A percentile compares a stretch with the other conserved stretches of the same genome.
phyloP scores from a whole-genome alignment of 64 coral and sea anemone genomes.

The Porites australiensis region DNA sequence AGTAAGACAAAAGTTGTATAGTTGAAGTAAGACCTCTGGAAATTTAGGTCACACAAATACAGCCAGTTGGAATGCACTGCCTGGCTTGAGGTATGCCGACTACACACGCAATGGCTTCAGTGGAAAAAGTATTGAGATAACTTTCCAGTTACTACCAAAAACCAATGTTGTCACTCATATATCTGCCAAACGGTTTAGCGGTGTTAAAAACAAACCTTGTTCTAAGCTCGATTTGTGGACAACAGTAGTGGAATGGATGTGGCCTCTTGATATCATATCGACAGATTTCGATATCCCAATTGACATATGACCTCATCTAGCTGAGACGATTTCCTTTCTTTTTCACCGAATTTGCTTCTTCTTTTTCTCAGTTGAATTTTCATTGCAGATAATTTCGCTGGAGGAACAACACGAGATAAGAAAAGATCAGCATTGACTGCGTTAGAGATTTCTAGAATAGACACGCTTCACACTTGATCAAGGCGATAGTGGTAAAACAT shows the following conservation, averaged over 20 bases:
- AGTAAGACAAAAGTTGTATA: too few species aligned
- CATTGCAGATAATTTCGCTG: too few species aligned
- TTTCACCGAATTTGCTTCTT: not conserved
- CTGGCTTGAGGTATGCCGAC: not conserved
- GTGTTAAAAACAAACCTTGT: too few species aligned
- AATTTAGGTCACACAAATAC: not conserved
- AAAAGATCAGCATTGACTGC: too few species aligned
- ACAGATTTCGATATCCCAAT: not conserved
- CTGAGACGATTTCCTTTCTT: not conserved
- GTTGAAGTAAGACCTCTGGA: not conserved
- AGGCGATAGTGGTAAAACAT: not conserved
- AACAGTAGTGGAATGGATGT: not conserved
- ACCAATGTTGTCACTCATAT: not conserved
- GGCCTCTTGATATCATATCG: not conserved
- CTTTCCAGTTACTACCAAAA: not conserved
- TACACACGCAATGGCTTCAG: slow-evolving; percentile 6
- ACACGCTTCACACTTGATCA: too few species aligned
- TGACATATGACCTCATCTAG: slow-evolving; percentile 15
- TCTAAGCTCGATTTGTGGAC: not conserved
- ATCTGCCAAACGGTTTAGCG: too few species aligned
- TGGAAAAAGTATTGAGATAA: not conserved
- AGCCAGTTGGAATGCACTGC: slow-evolving; percentile 44
- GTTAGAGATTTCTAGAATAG: too few species aligned
- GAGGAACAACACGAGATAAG: too few species aligned
- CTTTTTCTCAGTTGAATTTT: not conserved